A percentile compares a stretch with the other conserved stretches of the same genome.
These are phyloP conservation scores for Myiotriccus ornatus DNA, from an alignment of 2,797 vertebrate genomes.

Conservation along the genomic window DNA sequence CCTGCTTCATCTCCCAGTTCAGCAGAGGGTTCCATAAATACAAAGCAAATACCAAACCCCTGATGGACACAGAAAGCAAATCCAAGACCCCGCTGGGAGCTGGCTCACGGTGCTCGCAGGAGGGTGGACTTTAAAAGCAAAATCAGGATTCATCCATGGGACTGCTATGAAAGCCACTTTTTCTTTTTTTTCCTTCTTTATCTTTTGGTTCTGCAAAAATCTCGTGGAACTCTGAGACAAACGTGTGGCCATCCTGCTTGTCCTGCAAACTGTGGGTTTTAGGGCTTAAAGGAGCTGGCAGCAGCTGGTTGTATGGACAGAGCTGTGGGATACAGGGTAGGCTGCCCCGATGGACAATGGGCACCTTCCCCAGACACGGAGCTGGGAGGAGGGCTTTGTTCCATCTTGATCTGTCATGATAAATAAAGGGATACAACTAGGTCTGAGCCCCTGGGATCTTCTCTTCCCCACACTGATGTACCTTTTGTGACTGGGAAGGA, in stretches of 20 bases:
- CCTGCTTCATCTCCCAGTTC: background rate
- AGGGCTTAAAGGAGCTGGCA: background rate
- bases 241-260: background rate
- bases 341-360: background rate
- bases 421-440: background rate
- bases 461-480: background rate
- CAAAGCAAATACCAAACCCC: conserved; percentile 34
- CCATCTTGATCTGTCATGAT: background rate
- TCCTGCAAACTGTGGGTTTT: background rate
- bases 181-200: background rate
- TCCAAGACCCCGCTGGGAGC: conserved; percentile 25
- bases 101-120: background rate
- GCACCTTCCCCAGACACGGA: background rate
- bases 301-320: background rate
- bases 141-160: background rate
- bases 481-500: background rate
- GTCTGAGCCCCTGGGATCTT: background rate
- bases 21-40: conserved; percentile 35
- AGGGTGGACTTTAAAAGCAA: conserved; percentile 24
- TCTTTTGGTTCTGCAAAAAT: background rate
- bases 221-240: background rate
- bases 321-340: background rate
- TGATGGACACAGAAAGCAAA: conserved; percentile 6
- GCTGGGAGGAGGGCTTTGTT: background rate
- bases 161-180: background rate